Percentiles rank a stretch among this genome's conserved stretches.
These are phyloP conservation scores for Emberiza fucata DNA, from an alignment of 2,113 vertebrate genomes.

Conservation along the genomic window DNA sequence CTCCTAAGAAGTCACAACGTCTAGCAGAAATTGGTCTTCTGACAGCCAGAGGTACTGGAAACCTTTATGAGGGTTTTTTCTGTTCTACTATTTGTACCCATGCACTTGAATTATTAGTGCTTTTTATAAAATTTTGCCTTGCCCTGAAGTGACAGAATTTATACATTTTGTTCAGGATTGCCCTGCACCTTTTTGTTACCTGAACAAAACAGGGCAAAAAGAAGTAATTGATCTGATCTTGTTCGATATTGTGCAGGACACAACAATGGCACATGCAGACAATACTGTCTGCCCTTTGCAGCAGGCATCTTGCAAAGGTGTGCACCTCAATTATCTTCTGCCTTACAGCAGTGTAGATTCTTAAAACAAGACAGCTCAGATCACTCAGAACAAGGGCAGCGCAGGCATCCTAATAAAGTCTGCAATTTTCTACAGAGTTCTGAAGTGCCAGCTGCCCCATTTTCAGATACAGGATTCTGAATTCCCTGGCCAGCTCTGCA, in stretches of 20 bases:
- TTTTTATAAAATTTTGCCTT: background rate
- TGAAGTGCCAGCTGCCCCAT: background rate
- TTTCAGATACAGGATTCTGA: background rate
- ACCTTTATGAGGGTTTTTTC: background rate
- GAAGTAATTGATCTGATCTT: background rate
- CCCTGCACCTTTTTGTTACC: background rate
- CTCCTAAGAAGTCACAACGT: background rate
- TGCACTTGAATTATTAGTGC: background rate
- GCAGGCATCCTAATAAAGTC: background rate
- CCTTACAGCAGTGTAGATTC: background rate
- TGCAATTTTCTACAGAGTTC: background rate
- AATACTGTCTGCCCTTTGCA: background rate
- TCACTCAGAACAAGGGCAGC: background rate
- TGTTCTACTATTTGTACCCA: background rate
- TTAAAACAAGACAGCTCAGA: background rate
- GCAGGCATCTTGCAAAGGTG: background rate
- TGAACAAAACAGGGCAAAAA: background rate
- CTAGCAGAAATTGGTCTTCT: background rate
- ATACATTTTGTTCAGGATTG: background rate
- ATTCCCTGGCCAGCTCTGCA: background rate
- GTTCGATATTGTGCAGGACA: background rate
- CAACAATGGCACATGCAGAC: background rate
- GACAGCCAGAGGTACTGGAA: background rate
- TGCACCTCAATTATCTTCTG: background rate
- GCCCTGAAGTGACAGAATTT: background rate